Conservation (phyloP, 2,888 invertebrate genomes). For the Drosophila stalkeri region DNA sequence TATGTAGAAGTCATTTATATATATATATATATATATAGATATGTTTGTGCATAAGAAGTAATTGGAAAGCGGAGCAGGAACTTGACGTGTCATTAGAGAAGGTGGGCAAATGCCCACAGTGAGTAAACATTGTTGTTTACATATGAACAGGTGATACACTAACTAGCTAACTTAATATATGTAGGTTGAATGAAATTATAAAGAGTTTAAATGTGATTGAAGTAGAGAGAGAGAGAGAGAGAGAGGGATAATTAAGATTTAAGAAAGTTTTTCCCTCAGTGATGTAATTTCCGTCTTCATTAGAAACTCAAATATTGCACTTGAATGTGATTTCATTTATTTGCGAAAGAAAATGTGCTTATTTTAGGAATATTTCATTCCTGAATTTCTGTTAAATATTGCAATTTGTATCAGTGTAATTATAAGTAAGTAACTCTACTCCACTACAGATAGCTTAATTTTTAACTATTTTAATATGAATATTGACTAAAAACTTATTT, state of each 20-base stretch:
- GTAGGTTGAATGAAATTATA: background rate
- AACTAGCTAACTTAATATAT: background rate
- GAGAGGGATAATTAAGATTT: background rate
- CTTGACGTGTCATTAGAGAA: slow-evolving; percentile 22
- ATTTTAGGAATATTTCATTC: too few relatives aligned
- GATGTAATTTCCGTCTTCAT: background rate
- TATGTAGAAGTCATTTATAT: background rate
- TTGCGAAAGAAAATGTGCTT: background rate
- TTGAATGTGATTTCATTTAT: background rate
- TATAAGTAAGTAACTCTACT: too few relatives aligned
- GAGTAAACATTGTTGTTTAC: background rate
- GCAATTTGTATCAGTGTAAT: too few relatives aligned
- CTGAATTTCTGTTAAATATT: too few relatives aligned
- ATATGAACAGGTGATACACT: background rate
- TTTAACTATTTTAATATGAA: too few relatives aligned
- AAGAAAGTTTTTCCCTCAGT: background rate
- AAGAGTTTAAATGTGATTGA: background rate
- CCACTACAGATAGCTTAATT: too few relatives aligned
- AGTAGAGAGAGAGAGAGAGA: background rate
- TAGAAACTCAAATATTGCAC: background rate
- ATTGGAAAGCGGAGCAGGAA: slow-evolving; percentile 45
- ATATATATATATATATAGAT: background rate
- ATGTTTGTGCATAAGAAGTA: slow-evolving; percentile 15
- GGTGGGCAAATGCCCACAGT: slow-evolving; percentile 25
- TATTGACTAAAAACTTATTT: too few relatives aligned